A percentile compares a stretch with the other conserved stretches of the same genome.
phyloP scores from a whole-genome alignment of 2,888 invertebrate species.

The Dryomyza anilis region DNA sequence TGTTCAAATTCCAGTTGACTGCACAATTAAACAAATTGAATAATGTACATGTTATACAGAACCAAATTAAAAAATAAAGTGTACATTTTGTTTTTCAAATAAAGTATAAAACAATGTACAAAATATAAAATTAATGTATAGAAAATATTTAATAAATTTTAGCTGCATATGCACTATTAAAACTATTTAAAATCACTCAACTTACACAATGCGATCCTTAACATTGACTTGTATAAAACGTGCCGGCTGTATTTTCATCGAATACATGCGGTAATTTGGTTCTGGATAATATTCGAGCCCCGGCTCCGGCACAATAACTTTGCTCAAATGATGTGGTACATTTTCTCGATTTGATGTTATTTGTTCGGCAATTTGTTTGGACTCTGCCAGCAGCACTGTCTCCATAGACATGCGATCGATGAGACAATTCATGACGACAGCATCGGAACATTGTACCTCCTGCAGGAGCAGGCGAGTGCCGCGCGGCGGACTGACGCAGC shows the following conservation, averaged over 20 bases:
- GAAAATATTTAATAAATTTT: not conserved
- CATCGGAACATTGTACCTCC: conserved; percentile 74
- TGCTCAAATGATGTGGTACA: conserved; percentile 72
- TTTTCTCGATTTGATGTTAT: conserved; percentile 69
- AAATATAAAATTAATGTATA: no score
- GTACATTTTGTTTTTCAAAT: no score
- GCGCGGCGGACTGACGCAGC: conserved; percentile 45
- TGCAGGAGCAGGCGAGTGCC: conserved; percentile 66
- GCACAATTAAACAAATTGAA: no score
- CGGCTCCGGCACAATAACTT: conserved; percentile 70
- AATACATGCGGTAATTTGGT: conserved; percentile 78
- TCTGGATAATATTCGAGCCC: conserved; percentile 73
- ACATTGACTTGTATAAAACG: conserved; percentile 72
- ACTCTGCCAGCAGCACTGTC: conserved; percentile 72
- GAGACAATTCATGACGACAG: conserved; percentile 81
- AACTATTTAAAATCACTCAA: not conserved
- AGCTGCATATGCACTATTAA: not conserved
- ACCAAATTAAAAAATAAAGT: conserved; percentile 5
- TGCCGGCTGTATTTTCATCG: conserved; percentile 64
- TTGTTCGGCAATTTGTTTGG: conserved; percentile 68
- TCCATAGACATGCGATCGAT: conserved; percentile 81
- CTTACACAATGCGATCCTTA: conserved; percentile 64
- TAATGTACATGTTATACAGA: not conserved
- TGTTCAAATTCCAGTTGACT: conserved; percentile 39
- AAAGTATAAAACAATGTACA: no score